phyloP scores from a whole-genome alignment of 92 coral and sea anemone species.

The Siderastrea siderea region DNA sequence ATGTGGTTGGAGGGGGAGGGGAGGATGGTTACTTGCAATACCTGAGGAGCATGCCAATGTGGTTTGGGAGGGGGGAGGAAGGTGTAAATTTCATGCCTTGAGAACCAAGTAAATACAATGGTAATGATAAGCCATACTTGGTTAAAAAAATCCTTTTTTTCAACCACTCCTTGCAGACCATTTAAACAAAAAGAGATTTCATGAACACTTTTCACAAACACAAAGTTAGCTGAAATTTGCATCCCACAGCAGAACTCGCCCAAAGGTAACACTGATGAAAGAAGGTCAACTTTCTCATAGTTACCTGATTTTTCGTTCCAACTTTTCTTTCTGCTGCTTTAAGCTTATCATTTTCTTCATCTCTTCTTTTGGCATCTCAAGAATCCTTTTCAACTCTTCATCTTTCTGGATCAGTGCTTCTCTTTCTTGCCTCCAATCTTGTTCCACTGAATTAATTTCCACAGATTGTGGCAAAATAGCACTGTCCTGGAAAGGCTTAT shows the following conservation, averaged over 20 bases:
- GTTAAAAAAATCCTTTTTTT: too few species aligned
- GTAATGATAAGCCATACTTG: too few species aligned
- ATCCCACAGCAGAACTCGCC: background rate
- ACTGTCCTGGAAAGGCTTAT: background rate
- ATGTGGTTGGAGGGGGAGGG: too few species aligned
- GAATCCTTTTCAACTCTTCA: slow-evolving; percentile 20
- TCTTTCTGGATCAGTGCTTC: slow-evolving; percentile 25
- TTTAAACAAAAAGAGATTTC: too few species aligned
- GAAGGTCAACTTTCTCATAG: background rate
- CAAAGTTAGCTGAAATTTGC: background rate
- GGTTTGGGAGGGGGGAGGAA: too few species aligned
- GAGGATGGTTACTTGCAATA: too few species aligned
- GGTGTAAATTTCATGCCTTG: too few species aligned
- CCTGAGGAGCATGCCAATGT: too few species aligned
- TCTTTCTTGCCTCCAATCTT: slow-evolving; percentile 6
- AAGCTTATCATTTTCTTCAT: slow-evolving; percentile 26
- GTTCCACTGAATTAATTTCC: background rate
- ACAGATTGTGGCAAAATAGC: background rate
- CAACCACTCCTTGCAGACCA: too few species aligned
- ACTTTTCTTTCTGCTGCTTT: slow-evolving; percentile 38
- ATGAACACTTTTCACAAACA: background rate
- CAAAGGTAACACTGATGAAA: background rate
- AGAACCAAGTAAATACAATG: too few species aligned
- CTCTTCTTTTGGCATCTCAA: slow-evolving; percentile 29
- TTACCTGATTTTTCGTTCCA: slow-evolving; percentile 53